phyloP scores from a whole-genome alignment of 2,797 vertebrate species.

The Pangasius krempfi region DNA sequence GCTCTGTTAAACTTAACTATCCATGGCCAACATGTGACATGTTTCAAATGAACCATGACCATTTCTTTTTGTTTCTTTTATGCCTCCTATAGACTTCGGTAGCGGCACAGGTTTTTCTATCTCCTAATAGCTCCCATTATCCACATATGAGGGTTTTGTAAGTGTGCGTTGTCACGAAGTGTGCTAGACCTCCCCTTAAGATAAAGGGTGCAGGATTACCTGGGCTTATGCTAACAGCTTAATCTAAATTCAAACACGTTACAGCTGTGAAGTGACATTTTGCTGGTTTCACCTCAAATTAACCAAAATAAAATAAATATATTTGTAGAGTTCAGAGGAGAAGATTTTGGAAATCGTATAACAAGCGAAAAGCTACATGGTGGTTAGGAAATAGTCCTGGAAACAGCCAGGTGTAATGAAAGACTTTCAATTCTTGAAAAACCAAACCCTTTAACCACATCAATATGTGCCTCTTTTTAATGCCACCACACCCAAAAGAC shows the following conservation, averaged over 20 bases:
- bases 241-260: neutral
- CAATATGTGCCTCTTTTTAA: constrained; percentile 10
- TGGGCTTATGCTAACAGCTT: neutral
- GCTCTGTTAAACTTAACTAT: neutral
- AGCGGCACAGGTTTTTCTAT: constrained; percentile 9
- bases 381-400: neutral
- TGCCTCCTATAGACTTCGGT: constrained; percentile 31
- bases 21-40: constrained; percentile 26
- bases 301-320: neutral
- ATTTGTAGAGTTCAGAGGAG: neutral
- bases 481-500: constrained; percentile 37
- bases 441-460: constrained; percentile 32
- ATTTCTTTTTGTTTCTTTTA: constrained; percentile 47
- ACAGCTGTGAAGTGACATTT: neutral
- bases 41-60: constrained; percentile 32
- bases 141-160: neutral
- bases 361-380: neutral
- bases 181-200: neutral
- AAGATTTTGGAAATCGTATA: neutral
- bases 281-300: neutral
- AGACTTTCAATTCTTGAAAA: constrained; percentile 2
- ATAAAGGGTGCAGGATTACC: neutral
- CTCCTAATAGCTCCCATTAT: neutral
- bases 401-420: constrained; percentile 37
- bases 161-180: neutral